These are phyloP conservation scores for Sceloporus tristichus DNA, from an alignment of 2,113 vertebrate species.

Conservation along the genomic window DNA sequence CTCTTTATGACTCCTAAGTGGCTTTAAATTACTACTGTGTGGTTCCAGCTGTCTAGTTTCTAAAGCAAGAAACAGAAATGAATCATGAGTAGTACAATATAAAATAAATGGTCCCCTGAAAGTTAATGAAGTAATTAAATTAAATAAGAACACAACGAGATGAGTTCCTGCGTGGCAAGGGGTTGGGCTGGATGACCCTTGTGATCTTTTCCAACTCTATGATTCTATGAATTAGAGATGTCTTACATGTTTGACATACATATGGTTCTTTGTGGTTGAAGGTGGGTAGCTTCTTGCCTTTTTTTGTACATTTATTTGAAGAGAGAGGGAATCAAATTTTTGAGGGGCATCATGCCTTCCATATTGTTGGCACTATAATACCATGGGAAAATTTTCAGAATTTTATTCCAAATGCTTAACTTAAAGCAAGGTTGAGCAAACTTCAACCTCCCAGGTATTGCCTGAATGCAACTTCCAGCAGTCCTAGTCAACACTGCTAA, in stretches of 20 bases:
- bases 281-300: background rate
- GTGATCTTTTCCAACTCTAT: no score
- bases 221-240: no score
- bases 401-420: background rate
- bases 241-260: background rate
- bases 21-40: background rate
- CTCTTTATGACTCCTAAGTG: no score
- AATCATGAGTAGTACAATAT: background rate
- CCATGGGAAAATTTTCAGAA: background rate
- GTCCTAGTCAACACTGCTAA: no score
- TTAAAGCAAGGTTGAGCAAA: background rate
- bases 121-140: background rate
- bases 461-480: no score
- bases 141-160: background rate
- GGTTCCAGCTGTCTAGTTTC: conserved; percentile 9
- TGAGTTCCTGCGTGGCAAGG: no score
- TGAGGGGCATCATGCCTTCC: background rate
- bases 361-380: background rate
- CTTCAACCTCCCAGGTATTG: no score
- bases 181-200: no score
- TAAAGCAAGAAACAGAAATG: background rate
- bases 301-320: background rate
- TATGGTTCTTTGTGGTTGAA: background rate
- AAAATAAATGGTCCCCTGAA: background rate
- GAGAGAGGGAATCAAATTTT: background rate